phyloP scores from a whole-genome alignment of 2,888 invertebrate species.

The Tetranychus piercei region DNA sequence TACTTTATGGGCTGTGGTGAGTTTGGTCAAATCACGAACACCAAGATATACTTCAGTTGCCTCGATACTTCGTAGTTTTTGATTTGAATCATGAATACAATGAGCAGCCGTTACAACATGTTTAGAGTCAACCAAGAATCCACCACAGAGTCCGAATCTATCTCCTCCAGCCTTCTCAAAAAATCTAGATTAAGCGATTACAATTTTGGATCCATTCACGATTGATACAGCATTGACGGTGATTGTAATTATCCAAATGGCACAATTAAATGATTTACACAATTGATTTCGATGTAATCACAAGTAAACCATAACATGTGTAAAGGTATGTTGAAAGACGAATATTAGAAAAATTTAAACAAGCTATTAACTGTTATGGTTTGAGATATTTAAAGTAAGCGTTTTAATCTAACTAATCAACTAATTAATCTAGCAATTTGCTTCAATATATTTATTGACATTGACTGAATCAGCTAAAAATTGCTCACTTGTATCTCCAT shows the following conservation, averaged over 20 bases:
- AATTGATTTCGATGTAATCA: not conserved
- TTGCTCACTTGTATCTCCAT: too few species aligned
- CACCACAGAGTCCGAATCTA: not conserved
- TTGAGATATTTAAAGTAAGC: not conserved
- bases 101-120: constrained; percentile 8
- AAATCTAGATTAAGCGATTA: not conserved
- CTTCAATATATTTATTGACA: too few species aligned
- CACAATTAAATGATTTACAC: not conserved
- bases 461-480: too few species aligned
- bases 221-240: too few species aligned
- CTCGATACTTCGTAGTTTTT: not conserved
- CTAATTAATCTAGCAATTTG: not conserved
- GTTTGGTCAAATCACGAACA: not conserved
- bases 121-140: not conserved
- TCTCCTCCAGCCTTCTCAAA: constrained; percentile 5
- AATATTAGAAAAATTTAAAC: too few species aligned
- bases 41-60: constrained; percentile 3
- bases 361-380: too few species aligned
- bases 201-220: too few species aligned
- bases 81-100: not conserved
- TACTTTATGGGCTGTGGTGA: not conserved
- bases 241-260: not conserved
- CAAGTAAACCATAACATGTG: not conserved
- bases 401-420: not conserved
- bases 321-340: too few species aligned